These are phyloP conservation scores for Hypsibius dujardini DNA, from an alignment of 1,140 invertebrate species.

Conservation along the genomic window DNA sequence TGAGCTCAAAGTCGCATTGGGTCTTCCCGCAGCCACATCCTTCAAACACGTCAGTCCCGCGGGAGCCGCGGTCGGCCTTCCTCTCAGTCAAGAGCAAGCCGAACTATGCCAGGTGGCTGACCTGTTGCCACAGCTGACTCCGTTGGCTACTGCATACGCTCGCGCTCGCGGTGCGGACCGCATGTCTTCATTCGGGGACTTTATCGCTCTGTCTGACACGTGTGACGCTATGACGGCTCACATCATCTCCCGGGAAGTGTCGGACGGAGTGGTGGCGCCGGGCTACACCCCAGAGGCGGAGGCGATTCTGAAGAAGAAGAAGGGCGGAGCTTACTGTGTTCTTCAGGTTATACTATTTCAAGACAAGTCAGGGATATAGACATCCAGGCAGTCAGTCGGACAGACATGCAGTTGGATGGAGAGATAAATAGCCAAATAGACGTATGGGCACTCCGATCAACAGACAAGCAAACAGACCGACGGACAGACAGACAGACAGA, in stretches of 20 bases:
- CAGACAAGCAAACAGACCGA: no score
- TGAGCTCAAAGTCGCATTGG: slow-evolving; percentile 59
- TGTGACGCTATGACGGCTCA: slow-evolving; percentile 70
- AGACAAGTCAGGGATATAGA: no score
- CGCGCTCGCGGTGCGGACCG: slow-evolving; percentile 82
- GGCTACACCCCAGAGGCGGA: slow-evolving; percentile 66
- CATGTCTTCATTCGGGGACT: slow-evolving; percentile 98
- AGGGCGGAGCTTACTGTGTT: slow-evolving; percentile 77
- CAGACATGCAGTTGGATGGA: no score
- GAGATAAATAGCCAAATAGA: no score
- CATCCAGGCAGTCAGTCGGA: no score
- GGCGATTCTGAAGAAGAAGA: slow-evolving; percentile 79
- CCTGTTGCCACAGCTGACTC: slow-evolving; percentile 51
- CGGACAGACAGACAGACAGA: no score
- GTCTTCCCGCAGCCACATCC: slow-evolving; percentile 76
- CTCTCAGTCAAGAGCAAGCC: slow-evolving; percentile 52
- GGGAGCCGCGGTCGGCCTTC: slow-evolving; percentile 68
- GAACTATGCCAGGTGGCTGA: slow-evolving; percentile 85
- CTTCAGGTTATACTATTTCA: slow-evolving; percentile 41
- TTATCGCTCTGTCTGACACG: slow-evolving; percentile 73
- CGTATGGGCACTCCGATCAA: no score
- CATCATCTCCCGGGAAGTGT: slow-evolving; percentile 60
- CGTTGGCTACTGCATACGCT: slow-evolving; percentile 81
- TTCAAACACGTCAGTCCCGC: slow-evolving; percentile 96
- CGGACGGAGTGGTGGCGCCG: slow-evolving; percentile 90